These are phyloP conservation scores for Micromesistius poutassou DNA, from an alignment of 2,797 vertebrate genomes.

Conservation along the genomic window DNA sequence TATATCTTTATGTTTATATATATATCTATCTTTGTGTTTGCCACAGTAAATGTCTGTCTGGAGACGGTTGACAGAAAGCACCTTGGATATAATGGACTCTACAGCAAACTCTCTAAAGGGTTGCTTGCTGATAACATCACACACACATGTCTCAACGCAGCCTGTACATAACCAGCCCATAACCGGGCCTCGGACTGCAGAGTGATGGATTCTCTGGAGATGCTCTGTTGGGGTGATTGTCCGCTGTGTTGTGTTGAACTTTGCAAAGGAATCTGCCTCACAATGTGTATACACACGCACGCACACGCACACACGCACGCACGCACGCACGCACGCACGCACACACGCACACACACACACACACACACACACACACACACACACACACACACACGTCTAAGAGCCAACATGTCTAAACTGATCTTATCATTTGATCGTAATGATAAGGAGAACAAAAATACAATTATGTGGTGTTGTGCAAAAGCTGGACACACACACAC, in stretches of 20 bases:
- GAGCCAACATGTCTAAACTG: not conserved
- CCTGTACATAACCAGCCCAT: not conserved
- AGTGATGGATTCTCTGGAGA: not conserved
- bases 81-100: not conserved
- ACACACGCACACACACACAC: not conserved
- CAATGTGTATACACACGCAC: not conserved
- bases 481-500: too few relatives aligned
- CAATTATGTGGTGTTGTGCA: too few relatives aligned
- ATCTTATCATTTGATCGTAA: too few relatives aligned
- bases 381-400: too few relatives aligned
- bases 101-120: not conserved
- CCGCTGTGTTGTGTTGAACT: not conserved
- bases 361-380: slow-evolving; percentile 1
- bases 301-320: not conserved
- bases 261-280: not conserved
- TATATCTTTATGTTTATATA: not conserved
- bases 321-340: not conserved
- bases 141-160: not conserved
- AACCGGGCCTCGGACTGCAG: not conserved
- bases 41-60: not conserved
- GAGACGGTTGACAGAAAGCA: not conserved
- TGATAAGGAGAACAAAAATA: too few relatives aligned
- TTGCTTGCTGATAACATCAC: not conserved
- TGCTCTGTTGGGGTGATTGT: not conserved
- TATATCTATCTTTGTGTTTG: not conserved